Evolutionary conservation across 1,140 invertebrate genomes (phyloP), one percentile per base, ranked within the genome.

Genomic region (Drosophila nasuta): DNA sequence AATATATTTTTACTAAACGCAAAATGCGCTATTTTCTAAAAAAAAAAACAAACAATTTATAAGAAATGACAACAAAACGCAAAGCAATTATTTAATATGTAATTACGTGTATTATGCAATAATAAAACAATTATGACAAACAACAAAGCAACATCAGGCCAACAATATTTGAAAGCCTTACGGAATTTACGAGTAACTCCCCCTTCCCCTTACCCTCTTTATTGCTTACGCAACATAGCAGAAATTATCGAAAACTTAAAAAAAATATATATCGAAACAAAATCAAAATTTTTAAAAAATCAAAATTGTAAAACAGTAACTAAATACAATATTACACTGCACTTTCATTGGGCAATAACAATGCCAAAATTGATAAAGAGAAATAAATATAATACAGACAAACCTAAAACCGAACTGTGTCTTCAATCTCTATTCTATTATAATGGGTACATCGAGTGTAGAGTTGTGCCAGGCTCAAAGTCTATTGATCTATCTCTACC

Each of bases 1-100:
- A 89, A 88, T 88, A 88, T 88, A 89, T 90, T 89, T 89, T 89
- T 85, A 89, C 86, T 89, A 90, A 90, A 85, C 74, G 82, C 82
- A 87, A 69, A 85, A 63, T 75, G 82, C 82, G 85, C 85, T 89
- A 89, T 89, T 90, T 89, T 89, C 75, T 33, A 89, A 79, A 90
- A 25, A 25, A 4, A 25, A 25, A 3, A 25, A 25, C 1, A 17
- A 79, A 90, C 71, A 68, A 81, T 88, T 89, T 85, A 65, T 89
- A 89, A 74, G 81, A 89, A 88, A 85, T 71, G 75, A 81, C 82
- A 81, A 79, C 20, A 75, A 35, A 75, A 35, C 79, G 86, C 85
- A 89, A 89, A 89, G 85, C 81, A 89, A 89, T 89, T 88, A 88
- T 88, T 88, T 80, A 89, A 89, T 89, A 83, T 87, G 75, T 86